Evolutionary conservation across 2,113 vertebrate species (phyloP).

Genomic region (Synchiropus splendidus): DNA sequence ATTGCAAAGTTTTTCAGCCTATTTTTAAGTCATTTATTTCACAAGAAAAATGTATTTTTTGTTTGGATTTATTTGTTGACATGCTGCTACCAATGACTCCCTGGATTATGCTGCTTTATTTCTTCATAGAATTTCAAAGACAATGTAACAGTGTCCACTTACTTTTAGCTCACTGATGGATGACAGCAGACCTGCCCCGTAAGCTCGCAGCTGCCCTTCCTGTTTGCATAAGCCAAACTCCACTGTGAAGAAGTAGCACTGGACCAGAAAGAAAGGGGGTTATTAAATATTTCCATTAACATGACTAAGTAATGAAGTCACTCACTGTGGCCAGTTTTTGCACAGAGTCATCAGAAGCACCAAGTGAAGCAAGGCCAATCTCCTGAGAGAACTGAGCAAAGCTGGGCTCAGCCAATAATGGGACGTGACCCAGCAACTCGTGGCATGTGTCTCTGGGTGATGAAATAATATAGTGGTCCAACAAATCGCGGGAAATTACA

Average conservation of each 20-base stretch:
- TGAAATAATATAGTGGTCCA: not conserved
- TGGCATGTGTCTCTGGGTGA: conserved; percentile 87
- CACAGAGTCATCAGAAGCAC: conserved; percentile 88
- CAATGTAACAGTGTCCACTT: conserved; percentile 23
- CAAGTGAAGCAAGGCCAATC: conserved; percentile 93
- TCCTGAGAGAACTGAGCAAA: conserved; percentile 98
- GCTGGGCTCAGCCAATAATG: conserved; percentile 91
- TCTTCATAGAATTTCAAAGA: too few relatives aligned
- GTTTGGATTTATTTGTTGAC: too few relatives aligned
- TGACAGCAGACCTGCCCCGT: conserved; percentile 91
- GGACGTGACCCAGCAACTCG: conserved; percentile 92
- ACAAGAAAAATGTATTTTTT: too few relatives aligned
- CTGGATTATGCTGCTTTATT: too few relatives aligned
- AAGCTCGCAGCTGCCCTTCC: conserved; percentile 85
- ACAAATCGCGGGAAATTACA: not conserved
- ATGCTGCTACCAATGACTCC: too few relatives aligned
- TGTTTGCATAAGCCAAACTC: conserved; percentile 97
- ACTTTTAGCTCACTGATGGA: conserved; percentile 96
- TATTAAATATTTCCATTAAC: not conserved
- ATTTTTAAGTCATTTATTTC: too few relatives aligned
- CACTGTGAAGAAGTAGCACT: conserved; percentile 99
- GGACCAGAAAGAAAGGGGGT: conserved; percentile 16
- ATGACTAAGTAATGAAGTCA: too few relatives aligned
- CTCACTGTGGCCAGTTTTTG: conserved; percentile 93
- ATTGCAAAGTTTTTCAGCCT: too few relatives aligned